Base-by-base conservation (phyloP, 2,888 invertebrate species). In the Ophioninae sp. region DNA sequence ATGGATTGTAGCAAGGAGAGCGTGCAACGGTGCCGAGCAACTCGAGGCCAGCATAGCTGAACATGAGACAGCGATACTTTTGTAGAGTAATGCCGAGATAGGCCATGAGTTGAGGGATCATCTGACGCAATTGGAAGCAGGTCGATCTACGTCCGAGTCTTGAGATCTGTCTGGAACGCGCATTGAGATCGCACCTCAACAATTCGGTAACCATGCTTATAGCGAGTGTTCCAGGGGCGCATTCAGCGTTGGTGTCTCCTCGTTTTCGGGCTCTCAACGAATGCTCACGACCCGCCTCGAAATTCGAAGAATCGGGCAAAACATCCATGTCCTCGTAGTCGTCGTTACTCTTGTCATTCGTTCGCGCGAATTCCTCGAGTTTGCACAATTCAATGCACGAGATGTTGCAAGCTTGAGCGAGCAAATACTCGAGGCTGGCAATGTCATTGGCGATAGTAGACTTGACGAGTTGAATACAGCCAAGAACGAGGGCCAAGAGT, bases 301-400 rank as follows among this genome's bases (percentile, higher is more conserved):
- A 6, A 21, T 13, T 50, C 17, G 17, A 20, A 37, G 30, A 62
- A 0, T 79, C 78, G 2, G 30, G 3, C 21, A n/a, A 13, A 2
- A 20, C 62, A 20, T 56, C 30, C 2, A 21, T 56, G 7, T 50
- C 30, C 59, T 72, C 75, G 1, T 86, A 85, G 5, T 84, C 81
- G 6, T 85, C 85, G 50, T 70, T 56, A 2, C 83, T 76, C 7
- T 67, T 61, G 0, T 88, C 87, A 2, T 88, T 76, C 5, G 75
- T 87, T 0, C 86, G 75, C 0, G 89, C 89, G 0, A 88, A 85
- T 79, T 91, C 90, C 77, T 92, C 91, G 0, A 93, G 77, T 50
- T 92, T 91, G 0, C 91, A 90, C 41, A 93, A 82, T 72, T 93
- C 93, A n/a, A 89, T 88, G 5, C 85, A 87, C 3, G 92, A 90